Percentiles rank a stretch among this genome's conserved stretches.
These are phyloP conservation scores for Drosophila peninsularis DNA, from an alignment of 2,888 invertebrate genomes.

Conservation along the genomic window DNA sequence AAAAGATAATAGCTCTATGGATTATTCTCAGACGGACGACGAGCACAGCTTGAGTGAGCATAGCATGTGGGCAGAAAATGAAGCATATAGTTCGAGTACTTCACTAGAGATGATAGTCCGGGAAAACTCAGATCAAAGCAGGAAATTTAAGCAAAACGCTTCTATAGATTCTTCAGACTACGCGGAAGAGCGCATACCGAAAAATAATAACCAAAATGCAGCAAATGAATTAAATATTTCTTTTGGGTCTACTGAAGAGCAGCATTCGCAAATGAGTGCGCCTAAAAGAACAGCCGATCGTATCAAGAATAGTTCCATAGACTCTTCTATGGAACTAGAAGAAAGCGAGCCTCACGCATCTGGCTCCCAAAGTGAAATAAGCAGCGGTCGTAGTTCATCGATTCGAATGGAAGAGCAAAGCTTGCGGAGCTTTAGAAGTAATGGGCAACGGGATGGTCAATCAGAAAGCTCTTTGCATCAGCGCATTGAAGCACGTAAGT, in stretches of 20 bases:
- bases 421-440: not conserved
- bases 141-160: not conserved
- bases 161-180: not conserved
- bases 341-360: not conserved
- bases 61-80: not conserved
- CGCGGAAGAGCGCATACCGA: no score
- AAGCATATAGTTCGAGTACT: not conserved
- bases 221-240: no score
- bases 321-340: no score
- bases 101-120: not conserved
- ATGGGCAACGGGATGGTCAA: not conserved
- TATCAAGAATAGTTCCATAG: not conserved
- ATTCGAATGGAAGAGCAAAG: not conserved
- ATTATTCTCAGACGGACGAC: not conserved
- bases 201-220: not conserved
- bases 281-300: not conserved
- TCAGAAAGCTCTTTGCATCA: no score
- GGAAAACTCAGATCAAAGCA: no score
- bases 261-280: no score
- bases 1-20: not conserved
- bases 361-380: not conserved
- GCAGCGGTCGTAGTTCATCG: not conserved
- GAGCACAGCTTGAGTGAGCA: not conserved
- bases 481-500: not conserved
- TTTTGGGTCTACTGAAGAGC: not conserved